Evolutionary conservation across 2,113 vertebrate species (phyloP), one percentile per base, ranked within the genome.

Genomic region (Jacana jacana): DNA sequence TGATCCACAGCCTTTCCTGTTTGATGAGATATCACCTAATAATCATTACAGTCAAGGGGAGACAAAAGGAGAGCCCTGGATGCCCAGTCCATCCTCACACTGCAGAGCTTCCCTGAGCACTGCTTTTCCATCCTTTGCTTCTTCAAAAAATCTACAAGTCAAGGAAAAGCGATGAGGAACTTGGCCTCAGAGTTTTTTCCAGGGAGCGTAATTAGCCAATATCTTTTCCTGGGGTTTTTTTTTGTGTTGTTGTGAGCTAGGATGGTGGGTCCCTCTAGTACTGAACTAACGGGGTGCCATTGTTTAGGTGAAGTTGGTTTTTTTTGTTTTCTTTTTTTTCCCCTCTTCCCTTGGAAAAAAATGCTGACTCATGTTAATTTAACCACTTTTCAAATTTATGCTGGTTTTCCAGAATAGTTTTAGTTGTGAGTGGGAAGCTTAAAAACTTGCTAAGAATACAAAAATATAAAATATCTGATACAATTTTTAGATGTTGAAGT

Each of bases 341-440:
- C n/a, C n/a, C n/a, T 12, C 12, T 7, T 57, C 12, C 14, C 14
- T 52, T 3, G 6, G 17, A 2, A 16, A 28, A 77, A 91, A 77
- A 35, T 16, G 13, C 22, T 11, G 22, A 23, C 33, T 16, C 0
- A 1, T 39, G 51, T 46, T 7, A 5, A 66, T 69, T 60, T 5
- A n/a, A 28, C 25, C 4, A 1, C 6, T 42, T 81, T 25, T 17
- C 27, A 33, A 11, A 19, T 7, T 3, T 2, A 4, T 14, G 11
- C 23, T 0, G 3, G 11, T 55, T 77, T 73, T 58, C 64, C 13
- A 0, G 44, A 25, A 65, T 20, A 23, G 25, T 48, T 61, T 35
- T 5, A 24, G 17, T 23, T 14, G 37, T 27, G 81, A 37, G n/a
- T 37, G 13, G 55, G 17, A 39, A 69, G 35, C 68, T 80, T 30